A percentile compares a stretch with the other conserved stretches of the same genome.
These are phyloP conservation scores for Homarus gammarus DNA, from an alignment of 2,888 invertebrate species.

Conservation along the genomic window DNA sequence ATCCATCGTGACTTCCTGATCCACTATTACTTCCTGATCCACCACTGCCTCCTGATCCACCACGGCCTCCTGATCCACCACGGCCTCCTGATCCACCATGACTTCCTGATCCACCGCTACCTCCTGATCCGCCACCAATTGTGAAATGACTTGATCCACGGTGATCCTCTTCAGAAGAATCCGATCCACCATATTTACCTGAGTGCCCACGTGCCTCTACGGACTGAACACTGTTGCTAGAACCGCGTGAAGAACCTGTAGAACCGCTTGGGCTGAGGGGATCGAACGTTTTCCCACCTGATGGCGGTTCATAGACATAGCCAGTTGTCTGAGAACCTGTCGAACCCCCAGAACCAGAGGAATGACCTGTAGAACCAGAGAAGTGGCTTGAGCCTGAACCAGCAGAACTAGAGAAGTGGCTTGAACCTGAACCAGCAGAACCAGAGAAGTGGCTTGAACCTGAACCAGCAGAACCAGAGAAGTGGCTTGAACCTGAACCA, in stretches of 20 bases:
- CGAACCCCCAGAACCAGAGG: not conserved
- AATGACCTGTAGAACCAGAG: not conserved
- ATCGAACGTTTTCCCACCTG: slow-evolving; percentile 33
- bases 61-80: slow-evolving; percentile 21
- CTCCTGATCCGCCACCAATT: slow-evolving; percentile 22
- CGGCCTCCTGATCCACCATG: slow-evolving; percentile 21
- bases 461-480: not conserved
- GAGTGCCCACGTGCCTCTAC: slow-evolving; percentile 8
- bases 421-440: not conserved
- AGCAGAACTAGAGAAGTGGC: not conserved
- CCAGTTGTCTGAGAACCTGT: not conserved
- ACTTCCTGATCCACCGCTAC: slow-evolving; percentile 3
- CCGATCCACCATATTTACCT: slow-evolving; percentile 27
- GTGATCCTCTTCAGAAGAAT: not conserved
- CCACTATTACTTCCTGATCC: no score
- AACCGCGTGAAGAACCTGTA: not conserved
- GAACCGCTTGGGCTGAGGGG: slow-evolving; percentile 28
- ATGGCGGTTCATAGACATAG: slow-evolving; percentile 39
- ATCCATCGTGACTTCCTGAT: no score
- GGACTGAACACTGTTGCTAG: slow-evolving; percentile 2
- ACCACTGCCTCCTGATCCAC: no score
- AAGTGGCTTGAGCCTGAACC: not conserved
- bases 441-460: not conserved
- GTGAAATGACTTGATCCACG: slow-evolving; percentile 15
- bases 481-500: not conserved